Evolutionary conservation across 2,113 vertebrate genomes (phyloP).

Genomic region (Dicrurus megarhynchus): DNA sequence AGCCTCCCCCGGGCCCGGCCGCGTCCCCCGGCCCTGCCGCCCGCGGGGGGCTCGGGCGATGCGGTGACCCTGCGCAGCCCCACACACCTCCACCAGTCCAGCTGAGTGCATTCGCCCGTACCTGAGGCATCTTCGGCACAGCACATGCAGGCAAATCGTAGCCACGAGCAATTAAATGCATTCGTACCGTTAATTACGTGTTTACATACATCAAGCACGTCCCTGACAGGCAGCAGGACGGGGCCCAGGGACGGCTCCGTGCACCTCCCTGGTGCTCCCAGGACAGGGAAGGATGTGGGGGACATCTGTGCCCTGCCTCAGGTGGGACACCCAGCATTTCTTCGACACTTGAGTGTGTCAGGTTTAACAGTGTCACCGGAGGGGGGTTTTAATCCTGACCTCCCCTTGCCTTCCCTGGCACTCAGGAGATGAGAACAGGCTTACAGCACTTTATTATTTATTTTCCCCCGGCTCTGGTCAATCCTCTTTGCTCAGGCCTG

Average conservation of each 20-base stretch:
- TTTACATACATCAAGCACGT: conserved; percentile 22
- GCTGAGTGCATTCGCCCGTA: neutral
- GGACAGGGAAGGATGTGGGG: rapidly evolving
- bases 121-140: neutral
- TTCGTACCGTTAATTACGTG: conserved; percentile 41
- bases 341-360: rapidly evolving
- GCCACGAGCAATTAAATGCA: conserved; percentile 44
- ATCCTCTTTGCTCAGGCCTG: neutral
- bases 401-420: neutral
- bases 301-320: neutral
- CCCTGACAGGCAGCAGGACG: neutral
- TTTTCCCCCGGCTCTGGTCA: neutral
- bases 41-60: neutral
- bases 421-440: neutral
- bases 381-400: neutral
- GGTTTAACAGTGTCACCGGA: neutral
- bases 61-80: neutral
- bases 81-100: rapidly evolving
- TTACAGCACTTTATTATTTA: neutral
- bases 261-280: neutral
- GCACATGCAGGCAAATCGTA: conserved; percentile 51
- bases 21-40: neutral
- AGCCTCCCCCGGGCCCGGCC: neutral
- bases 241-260: neutral
- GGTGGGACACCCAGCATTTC: neutral